phyloP scores from a whole-genome alignment of 2,113 vertebrate species.

The Seriola rivoliana region DNA sequence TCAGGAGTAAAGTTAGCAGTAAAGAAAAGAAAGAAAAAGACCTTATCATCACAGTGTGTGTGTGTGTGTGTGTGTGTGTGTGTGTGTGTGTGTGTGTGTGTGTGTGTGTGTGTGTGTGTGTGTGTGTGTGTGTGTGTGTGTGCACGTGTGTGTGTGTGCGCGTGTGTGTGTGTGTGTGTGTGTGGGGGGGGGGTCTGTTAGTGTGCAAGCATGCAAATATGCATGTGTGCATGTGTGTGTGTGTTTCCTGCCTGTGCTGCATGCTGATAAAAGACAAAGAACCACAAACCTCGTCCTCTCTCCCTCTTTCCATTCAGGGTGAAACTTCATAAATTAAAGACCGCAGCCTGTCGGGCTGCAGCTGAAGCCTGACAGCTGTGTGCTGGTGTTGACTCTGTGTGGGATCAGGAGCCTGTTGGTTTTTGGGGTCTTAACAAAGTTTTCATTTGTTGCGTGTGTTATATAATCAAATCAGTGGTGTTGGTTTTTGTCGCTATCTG shows the following conservation, averaged over 20 bases:
- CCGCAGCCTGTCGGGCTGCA: slow-evolving; percentile 63
- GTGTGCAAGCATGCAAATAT: slow-evolving; percentile 40
- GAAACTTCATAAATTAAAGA: slow-evolving; percentile 74
- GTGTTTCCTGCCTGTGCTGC: slow-evolving; percentile 75
- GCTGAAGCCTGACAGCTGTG: slow-evolving; percentile 53
- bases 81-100: slow-evolving; percentile 45
- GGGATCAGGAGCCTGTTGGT: neutral
- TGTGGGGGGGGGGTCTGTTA: neutral
- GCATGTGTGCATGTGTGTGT: slow-evolving; percentile 35
- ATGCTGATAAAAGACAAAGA: slow-evolving; percentile 76
- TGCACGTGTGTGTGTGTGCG: no score
- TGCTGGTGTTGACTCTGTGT: slow-evolving; percentile 25
- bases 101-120: slow-evolving; percentile 3
- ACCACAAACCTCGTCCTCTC: slow-evolving; percentile 70
- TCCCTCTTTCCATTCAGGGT: slow-evolving; percentile 62
- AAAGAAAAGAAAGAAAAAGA: slow-evolving; percentile 5
- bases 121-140: no score
- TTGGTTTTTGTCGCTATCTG: neutral
- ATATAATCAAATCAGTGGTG: neutral
- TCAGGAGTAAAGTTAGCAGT: no score
- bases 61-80: neutral
- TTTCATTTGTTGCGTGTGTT: neutral
- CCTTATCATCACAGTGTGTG: neutral
- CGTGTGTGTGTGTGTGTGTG: neutral
- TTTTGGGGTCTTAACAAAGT: neutral